Base-by-base conservation (phyloP, 2,797 vertebrate species). In the Sebastes reedi region DNA sequence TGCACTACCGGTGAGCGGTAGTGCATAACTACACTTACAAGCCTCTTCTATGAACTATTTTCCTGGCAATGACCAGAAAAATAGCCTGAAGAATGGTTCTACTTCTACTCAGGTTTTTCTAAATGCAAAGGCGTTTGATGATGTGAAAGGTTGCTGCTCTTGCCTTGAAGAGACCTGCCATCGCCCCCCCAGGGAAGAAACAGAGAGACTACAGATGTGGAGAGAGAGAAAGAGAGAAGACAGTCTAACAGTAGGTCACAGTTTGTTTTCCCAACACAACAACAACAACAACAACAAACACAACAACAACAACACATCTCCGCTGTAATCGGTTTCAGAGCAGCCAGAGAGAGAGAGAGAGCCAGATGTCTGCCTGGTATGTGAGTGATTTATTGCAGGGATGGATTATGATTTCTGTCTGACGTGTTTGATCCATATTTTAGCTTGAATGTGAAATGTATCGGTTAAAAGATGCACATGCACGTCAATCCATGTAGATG, bases 91-190 rank as follows among this genome's bases (percentile, higher is more conserved):
- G 59, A 70, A 83, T 64, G 84, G 70, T 5, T 87, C 79, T 84
- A 62, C 11, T 10, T 81, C 77, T 89, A 81, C n/a, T 18, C 77
- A 75, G 46, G 16, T 4, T 60, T 22, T 25, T 76, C 86, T 88
- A 85, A 42, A 72, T 79, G 80, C 64, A 66, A 80, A 66, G 75
- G 62, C 67, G 65, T 82, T 78, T n/a, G 62, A 82, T 71, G 83
- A 78, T 29, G 86, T 54, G 73, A 80, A 72, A 91, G 92, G 92
- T 92, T 91, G 94, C 91, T 94, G 94, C 93, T 93, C 94, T 95
- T 95, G 94, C 94, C 94, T 95, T 93, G 93, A 92, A 65, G 90
- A 91, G 88, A 94, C 89, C 93, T 94, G 94, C 94, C 93, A 94
- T 82, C 94, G 88, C 90, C 94, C 91, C 91, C 94, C 92, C 90